Base-by-base conservation (phyloP, 2,888 invertebrate species). In the Sabatieria punctata region DNA sequence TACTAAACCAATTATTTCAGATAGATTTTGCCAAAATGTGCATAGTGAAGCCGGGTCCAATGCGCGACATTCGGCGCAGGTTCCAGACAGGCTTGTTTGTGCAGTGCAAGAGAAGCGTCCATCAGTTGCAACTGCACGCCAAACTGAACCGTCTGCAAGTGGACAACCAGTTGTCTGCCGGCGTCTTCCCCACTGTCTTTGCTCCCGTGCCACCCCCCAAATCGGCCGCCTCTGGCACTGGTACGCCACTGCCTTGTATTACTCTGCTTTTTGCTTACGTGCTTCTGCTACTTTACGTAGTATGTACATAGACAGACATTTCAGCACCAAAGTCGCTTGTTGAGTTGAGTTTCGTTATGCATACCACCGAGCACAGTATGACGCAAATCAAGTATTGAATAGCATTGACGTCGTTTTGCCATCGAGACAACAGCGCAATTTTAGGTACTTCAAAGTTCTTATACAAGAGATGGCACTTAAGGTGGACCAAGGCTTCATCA, bases 391-490 rank as follows among this genome's bases (percentile, higher is more conserved):
- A 88, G 69, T 69, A 58, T n/a, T n/a, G n/a, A n/a, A n/a, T n/a
- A n/a, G n/a, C n/a, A n/a, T n/a, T n/a, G n/a, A n/a, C n/a, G n/a
- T n/a, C n/a, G n/a, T n/a, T n/a, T n/a, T n/a, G n/a, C n/a, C n/a
- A n/a, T n/a, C n/a, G n/a, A n/a, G n/a, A n/a, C n/a, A n/a, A n/a
- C n/a, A n/a, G n/a, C n/a, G n/a, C n/a, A n/a, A n/a, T 55, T 58
- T 52, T 57, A 73, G 72, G 63, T 97, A 97, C 68, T 86, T 83
- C 64, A 85, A 84, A 67, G 77, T 93, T 52, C 74, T 97, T 43
- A 77, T 97, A 46, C 91, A 93, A 69, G 97, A 97, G 71, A 93
- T 97, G 73, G 85, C 89, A 59, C 75, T 97, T 24, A 89, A 89
- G 70, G 77, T 85, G 1, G 95, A 97, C 67, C 79, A 91, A 66